Evolutionary conservation across 2,888 invertebrate species (phyloP).

Genomic region (Caenorhabditis zanzibari): DNA sequence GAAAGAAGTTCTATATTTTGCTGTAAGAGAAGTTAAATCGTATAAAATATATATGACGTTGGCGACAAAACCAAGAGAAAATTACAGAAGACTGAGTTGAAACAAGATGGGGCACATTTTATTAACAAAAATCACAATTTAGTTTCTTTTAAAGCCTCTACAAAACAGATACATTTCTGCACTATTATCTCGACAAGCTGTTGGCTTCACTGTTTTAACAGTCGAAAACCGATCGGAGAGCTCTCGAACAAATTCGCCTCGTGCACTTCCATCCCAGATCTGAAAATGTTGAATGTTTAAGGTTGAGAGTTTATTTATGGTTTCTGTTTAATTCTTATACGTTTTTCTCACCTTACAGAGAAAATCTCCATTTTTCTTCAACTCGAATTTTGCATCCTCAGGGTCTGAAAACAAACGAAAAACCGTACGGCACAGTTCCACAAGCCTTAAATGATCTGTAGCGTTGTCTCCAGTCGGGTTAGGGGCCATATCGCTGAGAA

Average conservation of each 20-base stretch:
- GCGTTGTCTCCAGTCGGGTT: slow-evolving; percentile 79
- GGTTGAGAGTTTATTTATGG: background rate
- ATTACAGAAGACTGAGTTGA: too few relatives aligned
- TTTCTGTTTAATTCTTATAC: background rate
- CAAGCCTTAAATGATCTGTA: slow-evolving; percentile 78
- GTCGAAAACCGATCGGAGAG: slow-evolving; percentile 72
- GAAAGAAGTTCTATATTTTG: too few relatives aligned
- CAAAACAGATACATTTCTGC: slow-evolving; percentile 81
- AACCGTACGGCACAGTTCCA: slow-evolving; percentile 75
- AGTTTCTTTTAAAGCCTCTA: slow-evolving; percentile 30
- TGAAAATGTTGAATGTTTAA: slow-evolving; percentile 48
- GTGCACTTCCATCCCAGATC: slow-evolving; percentile 82
- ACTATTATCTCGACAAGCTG: slow-evolving; percentile 81
- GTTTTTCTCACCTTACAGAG: slow-evolving; percentile 78
- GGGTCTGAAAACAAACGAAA: slow-evolving; percentile 64
- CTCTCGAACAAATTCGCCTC: slow-evolving; percentile 73
- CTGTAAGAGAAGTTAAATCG: too few relatives aligned
- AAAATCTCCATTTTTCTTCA: slow-evolving; percentile 74
- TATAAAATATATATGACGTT: too few relatives aligned
- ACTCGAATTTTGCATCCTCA: slow-evolving; percentile 56
- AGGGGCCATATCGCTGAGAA: slow-evolving; percentile 84
- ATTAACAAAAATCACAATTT: slow-evolving; percentile 8
- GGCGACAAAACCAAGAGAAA: background rate
- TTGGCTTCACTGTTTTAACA: slow-evolving; percentile 81
- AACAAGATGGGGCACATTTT: too few relatives aligned